phyloP scores from a whole-genome alignment of 2,888 invertebrate species.

The Xanthia icteritia region DNA sequence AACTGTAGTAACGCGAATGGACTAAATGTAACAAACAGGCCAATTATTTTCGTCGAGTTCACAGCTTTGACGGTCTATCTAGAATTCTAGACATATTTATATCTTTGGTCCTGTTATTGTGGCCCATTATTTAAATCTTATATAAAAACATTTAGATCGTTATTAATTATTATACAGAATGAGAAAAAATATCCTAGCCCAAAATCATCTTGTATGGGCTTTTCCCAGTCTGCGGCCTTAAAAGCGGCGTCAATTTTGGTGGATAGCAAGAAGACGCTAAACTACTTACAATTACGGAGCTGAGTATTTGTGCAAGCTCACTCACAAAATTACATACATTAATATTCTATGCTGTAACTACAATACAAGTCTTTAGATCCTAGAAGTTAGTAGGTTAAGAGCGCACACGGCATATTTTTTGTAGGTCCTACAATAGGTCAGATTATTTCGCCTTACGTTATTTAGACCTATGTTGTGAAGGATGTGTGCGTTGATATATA shows the following conservation, averaged over 20 bases:
- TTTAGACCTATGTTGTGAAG: too few species aligned
- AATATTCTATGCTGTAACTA: slow-evolving; percentile 9
- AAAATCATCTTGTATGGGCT: neutral
- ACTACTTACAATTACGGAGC: slow-evolving; percentile 33
- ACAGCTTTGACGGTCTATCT: too few species aligned
- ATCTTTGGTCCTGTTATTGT: neutral
- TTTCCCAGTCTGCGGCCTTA: neutral
- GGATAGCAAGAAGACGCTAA: slow-evolving; percentile 14
- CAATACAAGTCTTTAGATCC: slow-evolving; percentile 20
- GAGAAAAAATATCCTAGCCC: neutral
- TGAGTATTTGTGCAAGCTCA: slow-evolving; percentile 61
- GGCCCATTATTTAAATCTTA: neutral
- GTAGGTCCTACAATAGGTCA: too few species aligned
- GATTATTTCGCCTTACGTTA: too few species aligned
- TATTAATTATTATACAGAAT: neutral
- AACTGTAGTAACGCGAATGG: too few species aligned
- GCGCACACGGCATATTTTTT: too few species aligned
- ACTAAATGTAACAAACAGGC: too few species aligned
- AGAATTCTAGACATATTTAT: too few species aligned
- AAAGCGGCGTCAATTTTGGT: slow-evolving; percentile 17
- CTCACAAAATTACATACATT: slow-evolving; percentile 41
- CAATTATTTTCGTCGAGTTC: too few species aligned
- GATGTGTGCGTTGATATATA: too few species aligned
- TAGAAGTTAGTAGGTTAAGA: slow-evolving; percentile 6
- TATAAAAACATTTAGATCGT: neutral